A percentile compares a stretch with the other conserved stretches of the same genome.
These are phyloP conservation scores for Sparus aurata DNA, from an alignment of 2,797 vertebrate genomes.

Conservation along the genomic window DNA sequence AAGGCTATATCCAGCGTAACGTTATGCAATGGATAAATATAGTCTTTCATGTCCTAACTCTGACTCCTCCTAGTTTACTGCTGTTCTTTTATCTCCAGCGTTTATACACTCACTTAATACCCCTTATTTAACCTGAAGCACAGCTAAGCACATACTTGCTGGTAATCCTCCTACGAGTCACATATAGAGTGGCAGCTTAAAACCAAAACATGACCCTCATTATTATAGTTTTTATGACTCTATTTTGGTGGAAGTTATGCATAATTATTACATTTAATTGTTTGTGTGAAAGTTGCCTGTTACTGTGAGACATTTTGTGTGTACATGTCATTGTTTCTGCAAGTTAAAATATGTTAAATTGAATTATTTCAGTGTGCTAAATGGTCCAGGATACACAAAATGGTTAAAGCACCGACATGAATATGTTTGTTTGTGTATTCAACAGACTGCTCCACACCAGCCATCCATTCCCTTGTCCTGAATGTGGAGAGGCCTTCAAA, in stretches of 20 bases:
- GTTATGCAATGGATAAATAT: constrained; percentile 79
- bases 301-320: neutral
- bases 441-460: constrained; percentile 91
- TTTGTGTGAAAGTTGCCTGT: neutral
- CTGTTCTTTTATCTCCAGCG: constrained; percentile 65
- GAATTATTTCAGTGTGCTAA: neutral
- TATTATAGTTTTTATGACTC: constrained; percentile 18
- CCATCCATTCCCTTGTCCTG: constrained; percentile 90
- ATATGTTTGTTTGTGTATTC: constrained; percentile 23
- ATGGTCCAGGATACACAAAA: neutral
- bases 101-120: constrained; percentile 60
- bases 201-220: constrained; percentile 28
- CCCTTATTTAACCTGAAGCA: constrained; percentile 66
- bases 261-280: constrained; percentile 18
- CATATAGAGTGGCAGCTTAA: constrained; percentile 30
- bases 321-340: neutral
- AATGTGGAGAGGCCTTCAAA: constrained; percentile 91
- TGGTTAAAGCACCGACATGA: neutral
- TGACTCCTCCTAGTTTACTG: constrained; percentile 66
- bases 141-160: constrained; percentile 59
- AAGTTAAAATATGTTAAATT: neutral
- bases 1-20: constrained; percentile 67
- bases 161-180: constrained; percentile 54
- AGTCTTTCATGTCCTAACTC: constrained; percentile 74
- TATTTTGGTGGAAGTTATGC: neutral